A percentile compares a stretch with the other conserved stretches of the same genome.
phyloP scores from a whole-genome alignment of 2,797 vertebrate genomes.

The Gymnothorax reevesii region DNA sequence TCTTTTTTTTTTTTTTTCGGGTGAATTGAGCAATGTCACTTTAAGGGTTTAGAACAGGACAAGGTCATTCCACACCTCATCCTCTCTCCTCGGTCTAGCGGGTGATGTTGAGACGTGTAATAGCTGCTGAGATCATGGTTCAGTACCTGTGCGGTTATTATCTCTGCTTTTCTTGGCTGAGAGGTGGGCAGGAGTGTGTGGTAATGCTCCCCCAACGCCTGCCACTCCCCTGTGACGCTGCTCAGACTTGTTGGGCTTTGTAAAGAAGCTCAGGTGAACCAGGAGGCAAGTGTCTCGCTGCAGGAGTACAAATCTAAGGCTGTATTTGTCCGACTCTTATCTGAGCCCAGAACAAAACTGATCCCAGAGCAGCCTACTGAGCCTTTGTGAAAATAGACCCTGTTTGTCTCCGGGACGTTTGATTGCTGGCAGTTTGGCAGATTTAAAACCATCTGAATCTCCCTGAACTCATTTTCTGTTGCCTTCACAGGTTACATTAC shows the following conservation, averaged over 20 bases:
- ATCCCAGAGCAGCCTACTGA: neutral
- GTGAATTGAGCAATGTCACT: neutral
- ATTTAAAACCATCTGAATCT: neutral
- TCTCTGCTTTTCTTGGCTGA: neutral
- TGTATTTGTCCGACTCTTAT: too few relatives aligned
- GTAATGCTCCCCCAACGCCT: neutral
- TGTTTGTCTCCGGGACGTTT: neutral
- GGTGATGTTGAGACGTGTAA: neutral
- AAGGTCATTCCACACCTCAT: neutral
- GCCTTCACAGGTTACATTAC: neutral
- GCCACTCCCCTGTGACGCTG: conserved; percentile 46
- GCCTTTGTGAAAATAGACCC: neutral
- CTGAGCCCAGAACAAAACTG: neutral
- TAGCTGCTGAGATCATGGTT: neutral
- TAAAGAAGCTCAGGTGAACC: neutral
- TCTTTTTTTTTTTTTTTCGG: too few relatives aligned
- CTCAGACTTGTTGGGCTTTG: conserved; percentile 57
- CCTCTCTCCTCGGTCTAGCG: neutral
- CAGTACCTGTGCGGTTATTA: neutral
- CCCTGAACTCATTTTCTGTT: neutral
- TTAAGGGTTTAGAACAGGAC: neutral
- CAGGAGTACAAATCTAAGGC: neutral
- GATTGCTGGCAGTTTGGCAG: neutral
- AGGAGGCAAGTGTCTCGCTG: neutral
- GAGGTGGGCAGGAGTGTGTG: neutral